These are phyloP conservation scores for Plebejus anna DNA, from an alignment of 2,888 invertebrate genomes.

Conservation along the genomic window DNA sequence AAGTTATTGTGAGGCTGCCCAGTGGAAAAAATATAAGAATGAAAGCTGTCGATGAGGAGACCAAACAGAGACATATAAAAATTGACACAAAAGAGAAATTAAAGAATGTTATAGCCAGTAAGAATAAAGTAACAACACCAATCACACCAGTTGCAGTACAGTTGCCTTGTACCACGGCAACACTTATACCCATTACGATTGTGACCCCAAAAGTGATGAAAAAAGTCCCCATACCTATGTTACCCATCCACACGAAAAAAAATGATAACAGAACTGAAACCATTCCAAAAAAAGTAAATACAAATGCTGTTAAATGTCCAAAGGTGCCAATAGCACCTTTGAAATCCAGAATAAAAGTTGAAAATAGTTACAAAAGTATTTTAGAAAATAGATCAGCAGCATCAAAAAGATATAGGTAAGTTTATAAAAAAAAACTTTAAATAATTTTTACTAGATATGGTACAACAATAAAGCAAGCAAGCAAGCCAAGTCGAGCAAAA, in stretches of 20 bases:
- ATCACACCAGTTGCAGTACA: constrained; percentile 40
- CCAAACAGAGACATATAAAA: constrained; percentile 47
- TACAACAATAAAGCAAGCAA: no score
- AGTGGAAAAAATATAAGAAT: constrained; percentile 61
- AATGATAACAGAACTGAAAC: neutral
- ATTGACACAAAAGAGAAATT: constrained; percentile 53
- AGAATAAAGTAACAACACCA: constrained; percentile 44
- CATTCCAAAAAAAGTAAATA: neutral
- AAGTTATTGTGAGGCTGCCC: constrained; percentile 65
- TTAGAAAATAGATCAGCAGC: constrained; percentile 47
- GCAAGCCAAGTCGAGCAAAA: no score
- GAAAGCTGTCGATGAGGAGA: constrained; percentile 55
- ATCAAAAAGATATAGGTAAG: constrained; percentile 52
- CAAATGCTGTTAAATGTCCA: constrained; percentile 33
- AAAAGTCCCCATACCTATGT: neutral
- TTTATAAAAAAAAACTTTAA: neutral
- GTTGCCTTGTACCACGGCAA: constrained; percentile 50
- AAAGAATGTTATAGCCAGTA: constrained; percentile 55
- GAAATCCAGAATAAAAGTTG: neutral
- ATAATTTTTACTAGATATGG: neutral
- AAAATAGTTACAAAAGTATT: neutral
- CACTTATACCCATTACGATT: constrained; percentile 53
- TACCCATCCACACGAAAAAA: neutral
- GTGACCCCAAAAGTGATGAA: constrained; percentile 34
- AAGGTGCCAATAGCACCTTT: constrained; percentile 29